Evolutionary conservation across 2,797 vertebrate genomes (phyloP).

Genomic region (Scyliorhinus canicula): DNA sequence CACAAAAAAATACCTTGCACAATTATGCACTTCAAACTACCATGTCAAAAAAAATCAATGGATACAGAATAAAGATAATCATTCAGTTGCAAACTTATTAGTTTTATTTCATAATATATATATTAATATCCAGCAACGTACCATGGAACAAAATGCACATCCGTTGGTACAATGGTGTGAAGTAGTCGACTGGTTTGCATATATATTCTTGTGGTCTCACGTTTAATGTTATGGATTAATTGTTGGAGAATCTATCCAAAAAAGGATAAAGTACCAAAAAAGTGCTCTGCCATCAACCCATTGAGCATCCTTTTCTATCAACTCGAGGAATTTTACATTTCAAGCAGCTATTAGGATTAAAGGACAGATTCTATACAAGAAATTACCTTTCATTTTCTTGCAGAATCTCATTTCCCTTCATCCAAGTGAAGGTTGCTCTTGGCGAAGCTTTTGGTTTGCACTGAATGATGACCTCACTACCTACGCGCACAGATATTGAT

Average conservation of each 20-base stretch:
- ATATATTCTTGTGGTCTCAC: background rate
- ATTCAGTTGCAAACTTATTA: background rate
- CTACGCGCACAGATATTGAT: constrained; percentile 77
- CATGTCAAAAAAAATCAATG: background rate
- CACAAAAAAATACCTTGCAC: background rate
- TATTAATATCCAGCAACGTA: background rate
- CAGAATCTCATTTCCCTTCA: constrained; percentile 75
- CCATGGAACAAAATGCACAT: background rate
- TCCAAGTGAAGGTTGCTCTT: constrained; percentile 79
- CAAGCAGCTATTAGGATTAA: background rate
- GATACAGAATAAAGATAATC: background rate
- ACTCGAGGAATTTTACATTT: background rate
- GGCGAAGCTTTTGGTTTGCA: constrained; percentile 88
- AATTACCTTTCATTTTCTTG: constrained; percentile 80
- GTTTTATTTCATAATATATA: background rate
- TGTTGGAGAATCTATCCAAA: background rate
- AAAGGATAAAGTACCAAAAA: background rate
- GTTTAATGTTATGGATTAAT: background rate
- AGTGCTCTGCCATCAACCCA: background rate
- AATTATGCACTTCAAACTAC: background rate
- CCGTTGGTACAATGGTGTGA: background rate
- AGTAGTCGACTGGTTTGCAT: background rate
- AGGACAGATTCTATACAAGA: background rate
- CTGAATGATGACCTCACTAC: constrained; percentile 79
- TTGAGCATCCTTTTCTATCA: background rate